Evolutionary conservation across 2,113 vertebrate genomes (phyloP).

Genomic region (Sminthopsis crassicaudata): DNA sequence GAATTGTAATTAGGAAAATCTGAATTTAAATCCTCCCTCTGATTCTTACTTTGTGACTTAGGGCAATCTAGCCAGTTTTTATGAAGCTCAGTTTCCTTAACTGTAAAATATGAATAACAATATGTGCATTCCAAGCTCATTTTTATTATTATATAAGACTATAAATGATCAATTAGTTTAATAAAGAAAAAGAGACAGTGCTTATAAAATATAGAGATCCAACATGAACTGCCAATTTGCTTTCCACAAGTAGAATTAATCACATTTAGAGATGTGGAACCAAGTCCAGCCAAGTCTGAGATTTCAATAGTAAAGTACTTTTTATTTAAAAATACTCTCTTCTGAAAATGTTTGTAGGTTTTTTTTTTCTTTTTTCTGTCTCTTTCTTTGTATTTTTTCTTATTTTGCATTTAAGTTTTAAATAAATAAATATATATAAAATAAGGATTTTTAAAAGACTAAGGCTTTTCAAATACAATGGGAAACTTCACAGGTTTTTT

Average conservation of each 20-base stretch:
- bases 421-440: too few species aligned
- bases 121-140: not conserved
- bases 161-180: not conserved
- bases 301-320: not conserved
- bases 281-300: not conserved
- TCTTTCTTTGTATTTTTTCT: too few species aligned
- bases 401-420: too few species aligned
- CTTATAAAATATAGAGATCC: not conserved
- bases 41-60: not conserved
- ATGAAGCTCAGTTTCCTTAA: not conserved
- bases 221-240: not conserved
- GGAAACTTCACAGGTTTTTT: not conserved
- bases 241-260: not conserved
- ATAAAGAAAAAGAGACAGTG: not conserved
- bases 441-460: too few species aligned
- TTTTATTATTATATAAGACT: not conserved
- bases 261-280: not conserved
- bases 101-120: not conserved
- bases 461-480: not conserved
- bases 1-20: not conserved
- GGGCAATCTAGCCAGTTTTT: not conserved
- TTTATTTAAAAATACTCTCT: not conserved
- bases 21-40: not conserved
- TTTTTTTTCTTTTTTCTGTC: too few species aligned
- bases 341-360: not conserved